Percentiles rank a stretch among this genome's conserved stretches.
Conservation (phyloP, 2,113 vertebrate genomes). For the Tringa solitaria region DNA sequence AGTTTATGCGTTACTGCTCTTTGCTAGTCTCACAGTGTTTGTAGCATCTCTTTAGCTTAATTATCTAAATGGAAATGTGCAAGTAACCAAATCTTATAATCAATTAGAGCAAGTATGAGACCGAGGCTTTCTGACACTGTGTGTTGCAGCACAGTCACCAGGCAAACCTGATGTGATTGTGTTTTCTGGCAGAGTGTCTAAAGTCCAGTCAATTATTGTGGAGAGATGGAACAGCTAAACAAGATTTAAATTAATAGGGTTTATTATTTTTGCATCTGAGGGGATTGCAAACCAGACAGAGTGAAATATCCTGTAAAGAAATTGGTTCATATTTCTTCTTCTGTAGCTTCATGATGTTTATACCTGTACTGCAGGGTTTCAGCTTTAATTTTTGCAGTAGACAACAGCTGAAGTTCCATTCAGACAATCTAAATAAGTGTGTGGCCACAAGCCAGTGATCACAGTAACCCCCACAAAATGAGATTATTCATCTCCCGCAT, state of each 20-base stretch:
- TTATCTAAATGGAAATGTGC: slow-evolving; percentile 38
- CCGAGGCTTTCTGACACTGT: not conserved
- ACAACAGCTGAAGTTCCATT: not conserved
- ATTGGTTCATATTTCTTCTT: not conserved
- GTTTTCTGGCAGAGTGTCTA: slow-evolving; percentile 4
- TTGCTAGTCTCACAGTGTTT: not conserved
- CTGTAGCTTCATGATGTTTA: not conserved
- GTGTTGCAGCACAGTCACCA: not conserved
- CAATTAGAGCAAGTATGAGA: not conserved
- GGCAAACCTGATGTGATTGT: not conserved
- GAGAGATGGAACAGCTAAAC: slow-evolving; percentile 11
- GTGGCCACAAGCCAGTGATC: not conserved
- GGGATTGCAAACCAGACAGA: not conserved
- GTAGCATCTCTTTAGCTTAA: slow-evolving; percentile 6
- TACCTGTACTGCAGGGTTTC: not conserved
- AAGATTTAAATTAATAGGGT: slow-evolving; percentile 38
- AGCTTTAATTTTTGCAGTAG: not conserved
- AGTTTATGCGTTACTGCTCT: not conserved
- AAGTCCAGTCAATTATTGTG: slow-evolving; percentile 2
- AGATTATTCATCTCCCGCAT: not conserved
- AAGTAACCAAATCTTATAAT: slow-evolving; percentile 45
- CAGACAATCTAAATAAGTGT: not conserved
- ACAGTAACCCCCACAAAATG: not conserved
- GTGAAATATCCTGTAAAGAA: not conserved
- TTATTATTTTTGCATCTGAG: slow-evolving; percentile 41